Evolutionary conservation across 2,797 vertebrate genomes (phyloP).

Genomic region (Melanitta fusca): DNA sequence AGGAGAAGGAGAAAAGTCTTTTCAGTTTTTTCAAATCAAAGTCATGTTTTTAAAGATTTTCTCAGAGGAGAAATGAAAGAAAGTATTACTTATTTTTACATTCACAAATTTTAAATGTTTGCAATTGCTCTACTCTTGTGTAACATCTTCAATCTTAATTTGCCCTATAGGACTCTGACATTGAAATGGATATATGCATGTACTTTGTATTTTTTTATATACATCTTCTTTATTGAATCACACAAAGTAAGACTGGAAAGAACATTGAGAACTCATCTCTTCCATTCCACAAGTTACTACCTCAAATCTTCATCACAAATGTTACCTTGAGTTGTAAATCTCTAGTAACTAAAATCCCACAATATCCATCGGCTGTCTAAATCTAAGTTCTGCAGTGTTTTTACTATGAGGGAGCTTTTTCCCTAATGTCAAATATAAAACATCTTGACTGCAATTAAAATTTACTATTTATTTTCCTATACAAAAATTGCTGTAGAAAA

Average conservation of each 20-base stretch:
- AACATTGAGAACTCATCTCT: not conserved
- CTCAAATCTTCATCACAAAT: not conserved
- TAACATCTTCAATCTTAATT: not conserved
- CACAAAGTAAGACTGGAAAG: not conserved
- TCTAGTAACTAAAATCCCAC: not conserved
- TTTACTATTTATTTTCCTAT: not conserved
- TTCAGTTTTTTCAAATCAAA: not conserved
- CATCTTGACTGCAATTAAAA: not conserved
- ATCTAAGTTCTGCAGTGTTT: not conserved
- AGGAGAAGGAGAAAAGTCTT: too few species aligned
- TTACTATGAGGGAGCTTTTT: not conserved
- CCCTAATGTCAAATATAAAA: not conserved
- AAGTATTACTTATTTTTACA: not conserved
- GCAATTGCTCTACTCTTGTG: not conserved
- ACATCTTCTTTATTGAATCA: not conserved
- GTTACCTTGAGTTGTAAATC: not conserved
- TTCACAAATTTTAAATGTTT: not conserved
- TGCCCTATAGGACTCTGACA: not conserved
- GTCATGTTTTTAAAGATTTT: not conserved
- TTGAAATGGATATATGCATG: not conserved
- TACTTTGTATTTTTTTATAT: not conserved
- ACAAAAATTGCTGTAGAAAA: not conserved
- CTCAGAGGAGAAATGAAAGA: not conserved
- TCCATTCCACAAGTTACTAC: not conserved
- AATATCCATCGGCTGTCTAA: not conserved